Percentiles rank a stretch among this genome's conserved stretches.
These are phyloP conservation scores for Lasioglossum malachurum DNA, from an alignment of 2,888 invertebrate species.

Conservation along the genomic window DNA sequence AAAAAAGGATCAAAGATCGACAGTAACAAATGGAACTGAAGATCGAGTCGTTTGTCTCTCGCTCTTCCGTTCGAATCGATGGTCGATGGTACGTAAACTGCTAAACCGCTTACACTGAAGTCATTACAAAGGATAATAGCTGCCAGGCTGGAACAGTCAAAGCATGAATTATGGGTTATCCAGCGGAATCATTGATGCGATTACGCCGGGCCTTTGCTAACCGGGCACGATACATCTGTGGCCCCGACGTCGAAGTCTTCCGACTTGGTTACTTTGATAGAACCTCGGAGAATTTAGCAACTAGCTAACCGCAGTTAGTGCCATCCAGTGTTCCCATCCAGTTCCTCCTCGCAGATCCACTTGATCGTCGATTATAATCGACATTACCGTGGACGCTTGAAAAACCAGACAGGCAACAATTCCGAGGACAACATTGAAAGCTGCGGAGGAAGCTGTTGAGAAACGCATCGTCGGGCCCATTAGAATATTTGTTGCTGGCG, in stretches of 20 bases:
- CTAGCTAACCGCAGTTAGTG: not conserved
- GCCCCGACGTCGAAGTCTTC: not conserved
- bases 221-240: slow-evolving; percentile 3
- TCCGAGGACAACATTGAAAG: not conserved
- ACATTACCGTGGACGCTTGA: not conserved
- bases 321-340: not conserved
- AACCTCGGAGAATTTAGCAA: not conserved
- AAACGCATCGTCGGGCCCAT: slow-evolving; percentile 15
- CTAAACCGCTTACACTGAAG: slow-evolving; percentile 57
- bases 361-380: not conserved
- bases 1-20: not conserved
- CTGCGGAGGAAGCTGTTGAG: not conserved
- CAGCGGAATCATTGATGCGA: slow-evolving; percentile 42
- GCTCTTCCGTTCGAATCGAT: slow-evolving; percentile 53
- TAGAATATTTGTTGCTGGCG: slow-evolving; percentile 46
- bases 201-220: slow-evolving; percentile 31
- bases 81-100: slow-evolving; percentile 44
- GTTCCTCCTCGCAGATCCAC: not conserved
- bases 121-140: slow-evolving; percentile 70
- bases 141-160: slow-evolving; percentile 46
- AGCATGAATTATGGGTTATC: slow-evolving; percentile 50
- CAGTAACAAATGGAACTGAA: not conserved
- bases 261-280: slow-evolving; percentile 7
- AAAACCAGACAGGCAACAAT: not conserved
- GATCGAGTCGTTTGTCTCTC: slow-evolving; percentile 10